A percentile compares a stretch with the other conserved stretches of the same genome.
Evolutionary conservation across 1,140 invertebrate genomes (phyloP).

Genomic region (Hermatobates lingyangjiaoensis): DNA sequence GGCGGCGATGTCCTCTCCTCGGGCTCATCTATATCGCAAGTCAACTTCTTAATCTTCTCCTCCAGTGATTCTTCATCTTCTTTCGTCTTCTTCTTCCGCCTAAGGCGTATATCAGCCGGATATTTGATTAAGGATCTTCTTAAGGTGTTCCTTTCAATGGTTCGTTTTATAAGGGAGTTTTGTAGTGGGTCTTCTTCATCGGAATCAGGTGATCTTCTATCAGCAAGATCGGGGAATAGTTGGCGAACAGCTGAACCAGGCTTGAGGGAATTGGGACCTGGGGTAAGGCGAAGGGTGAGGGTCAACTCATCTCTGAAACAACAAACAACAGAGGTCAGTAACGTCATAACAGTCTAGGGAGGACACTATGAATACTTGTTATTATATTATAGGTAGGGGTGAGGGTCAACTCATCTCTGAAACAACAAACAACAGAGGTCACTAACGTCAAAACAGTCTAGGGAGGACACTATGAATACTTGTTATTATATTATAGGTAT

Average conservation of each 20-base stretch:
- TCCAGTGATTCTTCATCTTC: conserved; percentile 38
- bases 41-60: conserved; percentile 58
- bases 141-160: conserved; percentile 53
- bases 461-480: too few species aligned
- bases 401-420: too few species aligned
- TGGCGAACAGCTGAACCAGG: conserved; percentile 55
- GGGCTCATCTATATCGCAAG: conserved; percentile 46
- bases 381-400: too few species aligned
- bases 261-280: conserved; percentile 29
- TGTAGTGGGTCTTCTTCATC: conserved; percentile 18
- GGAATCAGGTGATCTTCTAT: conserved; percentile 6
- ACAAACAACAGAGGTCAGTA: too few species aligned
- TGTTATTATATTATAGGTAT: too few species aligned
- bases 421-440: too few species aligned
- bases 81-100: conserved; percentile 28
- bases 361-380: too few species aligned
- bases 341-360: too few species aligned
- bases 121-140: conserved; percentile 46
- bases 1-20: conserved; percentile 16
- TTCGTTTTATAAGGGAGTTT: conserved; percentile 23
- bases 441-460: too few species aligned
- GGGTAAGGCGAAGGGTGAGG: conserved; percentile 35
- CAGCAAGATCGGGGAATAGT: conserved; percentile 36
- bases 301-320: conserved; percentile 34
- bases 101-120: conserved; percentile 21